phyloP scores from a whole-genome alignment of 2,888 invertebrate genomes.

The Stegophylla sp. region DNA sequence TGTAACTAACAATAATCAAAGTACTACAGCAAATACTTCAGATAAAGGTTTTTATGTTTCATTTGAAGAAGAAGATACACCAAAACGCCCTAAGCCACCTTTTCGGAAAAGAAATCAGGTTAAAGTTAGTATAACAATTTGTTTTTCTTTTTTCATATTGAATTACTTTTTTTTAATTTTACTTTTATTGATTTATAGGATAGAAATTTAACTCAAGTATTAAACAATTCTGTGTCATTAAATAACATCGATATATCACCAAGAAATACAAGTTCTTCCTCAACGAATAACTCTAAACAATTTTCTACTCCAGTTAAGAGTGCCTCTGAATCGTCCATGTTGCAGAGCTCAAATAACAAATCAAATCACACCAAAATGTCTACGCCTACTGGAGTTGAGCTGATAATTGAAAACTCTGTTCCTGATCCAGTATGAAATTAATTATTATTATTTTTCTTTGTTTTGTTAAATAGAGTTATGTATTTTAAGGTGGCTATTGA shows the following conservation, averaged over 20 bases:
- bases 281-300: constrained; percentile 6
- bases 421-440: constrained; percentile 35
- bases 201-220: constrained; percentile 47
- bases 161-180: no score
- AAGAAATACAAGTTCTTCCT: constrained; percentile 12
- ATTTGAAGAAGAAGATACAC: constrained; percentile 82
- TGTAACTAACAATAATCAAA: constrained; percentile 26
- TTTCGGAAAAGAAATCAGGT: constrained; percentile 73
- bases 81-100: constrained; percentile 88
- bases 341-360: constrained; percentile 18
- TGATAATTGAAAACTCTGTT: constrained; percentile 41
- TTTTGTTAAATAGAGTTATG: constrained; percentile 27
- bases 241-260: constrained; percentile 45
- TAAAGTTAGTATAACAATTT: constrained; percentile 1
- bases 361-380: constrained; percentile 6
- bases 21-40: constrained; percentile 55
- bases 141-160: no score
- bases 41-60: constrained; percentile 93
- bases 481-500: constrained; percentile 76
- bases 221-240: constrained; percentile 54
- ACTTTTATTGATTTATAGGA: constrained; percentile 16
- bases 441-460: background rate
- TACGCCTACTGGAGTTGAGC: constrained; percentile 10
- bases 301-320: constrained; percentile 43
- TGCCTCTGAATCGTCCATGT: constrained; percentile 22